Evolutionary conservation across 2,113 vertebrate genomes (phyloP).

Genomic region (Gavia stellata): DNA sequence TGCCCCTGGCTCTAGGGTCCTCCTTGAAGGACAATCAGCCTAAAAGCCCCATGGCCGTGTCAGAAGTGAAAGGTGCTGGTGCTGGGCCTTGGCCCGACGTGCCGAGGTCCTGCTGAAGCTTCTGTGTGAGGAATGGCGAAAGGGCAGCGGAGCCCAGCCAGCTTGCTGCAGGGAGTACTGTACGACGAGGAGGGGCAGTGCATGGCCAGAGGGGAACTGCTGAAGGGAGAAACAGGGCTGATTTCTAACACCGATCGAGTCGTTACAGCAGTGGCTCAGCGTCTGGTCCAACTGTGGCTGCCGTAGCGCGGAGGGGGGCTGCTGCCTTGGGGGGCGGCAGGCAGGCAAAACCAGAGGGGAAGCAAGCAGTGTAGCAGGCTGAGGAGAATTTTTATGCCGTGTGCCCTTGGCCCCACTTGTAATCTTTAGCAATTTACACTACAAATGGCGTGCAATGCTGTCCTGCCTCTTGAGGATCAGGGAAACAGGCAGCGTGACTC

Average conservation of each 20-base stretch:
- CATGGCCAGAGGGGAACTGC: not conserved
- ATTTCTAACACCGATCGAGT: not conserved
- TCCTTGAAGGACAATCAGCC: not conserved
- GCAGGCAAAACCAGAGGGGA: not conserved
- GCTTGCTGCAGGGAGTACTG: not conserved
- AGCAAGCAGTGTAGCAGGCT: not conserved
- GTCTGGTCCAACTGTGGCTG: not conserved
- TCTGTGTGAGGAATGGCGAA: not conserved
- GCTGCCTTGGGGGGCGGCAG: not conserved
- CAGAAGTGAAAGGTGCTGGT: not conserved
- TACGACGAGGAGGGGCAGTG: not conserved
- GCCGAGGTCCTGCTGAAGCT: not conserved
- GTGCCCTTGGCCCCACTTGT: not conserved
- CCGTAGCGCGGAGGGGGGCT: not conserved
- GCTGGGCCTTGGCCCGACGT: not conserved
- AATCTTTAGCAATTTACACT: not conserved
- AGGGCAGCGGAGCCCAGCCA: not conserved
- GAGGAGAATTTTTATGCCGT: not conserved
- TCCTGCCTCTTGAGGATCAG: not conserved
- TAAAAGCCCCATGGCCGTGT: accelerated
- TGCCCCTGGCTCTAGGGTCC: not conserved
- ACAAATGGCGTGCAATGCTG: not conserved
- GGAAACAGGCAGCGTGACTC: not conserved
- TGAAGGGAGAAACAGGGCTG: not conserved
- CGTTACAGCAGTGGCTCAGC: not conserved